Percentiles rank a stretch among this genome's conserved stretches.
These are phyloP conservation scores for Grantiella picta DNA, from an alignment of 2,113 vertebrate species.

Conservation along the genomic window DNA sequence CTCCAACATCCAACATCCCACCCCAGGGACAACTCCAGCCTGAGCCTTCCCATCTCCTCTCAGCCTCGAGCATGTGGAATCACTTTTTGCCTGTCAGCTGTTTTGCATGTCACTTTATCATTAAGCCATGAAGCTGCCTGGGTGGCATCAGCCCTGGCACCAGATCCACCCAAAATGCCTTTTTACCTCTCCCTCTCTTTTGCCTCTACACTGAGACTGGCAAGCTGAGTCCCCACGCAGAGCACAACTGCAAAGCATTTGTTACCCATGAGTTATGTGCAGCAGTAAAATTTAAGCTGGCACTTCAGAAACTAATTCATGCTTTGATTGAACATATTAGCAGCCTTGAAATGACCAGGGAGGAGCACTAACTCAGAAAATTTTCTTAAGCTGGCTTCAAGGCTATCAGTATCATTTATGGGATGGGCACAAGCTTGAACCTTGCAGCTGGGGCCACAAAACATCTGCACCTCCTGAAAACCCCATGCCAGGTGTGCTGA, in stretches of 20 bases:
- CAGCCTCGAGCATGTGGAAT: fast-evolving
- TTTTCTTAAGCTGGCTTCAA: not conserved
- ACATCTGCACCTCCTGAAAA: not conserved
- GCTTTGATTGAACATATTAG: not conserved
- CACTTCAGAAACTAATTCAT: not conserved
- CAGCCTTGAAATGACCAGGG: not conserved
- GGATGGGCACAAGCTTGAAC: not conserved
- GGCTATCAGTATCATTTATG: not conserved
- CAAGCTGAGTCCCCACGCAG: not conserved
- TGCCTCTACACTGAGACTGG: not conserved
- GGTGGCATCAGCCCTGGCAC: not conserved
- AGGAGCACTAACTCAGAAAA: not conserved
- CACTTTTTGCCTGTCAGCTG: not conserved
- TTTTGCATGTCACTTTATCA: fast-evolving
- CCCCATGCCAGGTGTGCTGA: not conserved
- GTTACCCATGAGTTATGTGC: not conserved
- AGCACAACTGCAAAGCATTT: not conserved
- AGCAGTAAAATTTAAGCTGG: not conserved
- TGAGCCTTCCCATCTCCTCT: not conserved
- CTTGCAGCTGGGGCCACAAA: not conserved
- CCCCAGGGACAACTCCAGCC: not conserved
- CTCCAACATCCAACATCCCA: not conserved
- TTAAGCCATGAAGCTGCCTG: not conserved
- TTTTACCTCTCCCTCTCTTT: not conserved
- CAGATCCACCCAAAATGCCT: not conserved